Evolutionary conservation across 1,140 invertebrate species (phyloP), one percentile per base, ranked within the genome.

Genomic region (Diachasmimorpha longicaudata): DNA sequence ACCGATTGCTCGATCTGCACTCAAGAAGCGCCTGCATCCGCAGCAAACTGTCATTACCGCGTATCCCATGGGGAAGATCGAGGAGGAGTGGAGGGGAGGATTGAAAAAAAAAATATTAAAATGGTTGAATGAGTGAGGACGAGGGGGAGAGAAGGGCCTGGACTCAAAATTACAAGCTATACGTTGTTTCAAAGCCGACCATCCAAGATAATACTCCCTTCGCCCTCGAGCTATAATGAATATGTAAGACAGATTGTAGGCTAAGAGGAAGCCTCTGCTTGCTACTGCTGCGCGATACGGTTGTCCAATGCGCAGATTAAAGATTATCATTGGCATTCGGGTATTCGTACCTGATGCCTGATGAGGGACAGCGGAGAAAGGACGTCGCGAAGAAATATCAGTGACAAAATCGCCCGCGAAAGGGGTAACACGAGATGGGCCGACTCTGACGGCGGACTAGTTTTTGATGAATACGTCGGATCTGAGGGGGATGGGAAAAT

Each of bases 231-330:
- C 87, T 85, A 89, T 89, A 89, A 89, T 89, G 88, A 89, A 89
- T 89, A 89, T 89, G 88, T 88, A 89, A 88, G 87, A 88, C 86
- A 88, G 86, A 88, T 88, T 89, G 87, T 88, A 88, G 87, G 84
- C 86, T 88, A 89, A 89, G 87, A 88, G 87, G 84, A 82, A 88
- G 87, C 86, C 86, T 88, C 85, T 79, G 82, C 58, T 80, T 79
- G 86, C 86, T 88, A 87, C 87, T 82, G 86, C 86, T 84, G 85
- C 85, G 83, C 81, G 85, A 85, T 85, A 85, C 83, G 82, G 81
- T 83, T 85, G 81, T 82, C 84, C 81, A 81, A 63, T 80, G 75
- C 80, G 78, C 78, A 83, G 83, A 86, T 68, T 68, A 68, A 77
- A 83, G 83, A 86, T 68, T 68, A 68, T 68, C 66, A 37, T 68